These are phyloP conservation scores for Watsonalla binaria DNA, from an alignment of 2,888 invertebrate species.

Conservation along the genomic window DNA sequence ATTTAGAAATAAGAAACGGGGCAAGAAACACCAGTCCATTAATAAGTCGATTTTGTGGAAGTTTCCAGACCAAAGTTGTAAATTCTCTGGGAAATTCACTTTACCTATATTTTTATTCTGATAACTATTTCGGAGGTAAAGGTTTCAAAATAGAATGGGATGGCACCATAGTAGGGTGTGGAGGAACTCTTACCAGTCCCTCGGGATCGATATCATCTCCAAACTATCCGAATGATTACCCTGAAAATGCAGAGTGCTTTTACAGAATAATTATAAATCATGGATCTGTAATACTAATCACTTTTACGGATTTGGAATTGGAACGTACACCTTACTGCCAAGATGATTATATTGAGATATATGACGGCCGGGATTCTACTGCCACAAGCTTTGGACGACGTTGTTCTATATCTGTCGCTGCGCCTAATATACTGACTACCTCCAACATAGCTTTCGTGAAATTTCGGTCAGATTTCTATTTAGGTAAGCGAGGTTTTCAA, in stretches of 20 bases:
- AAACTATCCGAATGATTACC: slow-evolving; percentile 88
- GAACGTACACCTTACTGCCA: slow-evolving; percentile 79
- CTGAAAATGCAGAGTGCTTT: slow-evolving; percentile 84
- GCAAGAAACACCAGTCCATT: slow-evolving; percentile 83
- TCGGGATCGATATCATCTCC: slow-evolving; percentile 90
- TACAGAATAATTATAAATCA: slow-evolving; percentile 87
- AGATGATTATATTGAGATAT: slow-evolving; percentile 84
- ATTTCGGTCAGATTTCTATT: slow-evolving; percentile 84
- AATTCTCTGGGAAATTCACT: slow-evolving; percentile 88
- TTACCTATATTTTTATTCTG: slow-evolving; percentile 86
- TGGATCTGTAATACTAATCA: slow-evolving; percentile 84
- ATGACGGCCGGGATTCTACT: slow-evolving; percentile 80
- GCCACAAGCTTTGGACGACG: slow-evolving; percentile 79
- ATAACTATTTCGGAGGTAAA: slow-evolving; percentile 76
- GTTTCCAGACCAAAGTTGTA: slow-evolving; percentile 78
- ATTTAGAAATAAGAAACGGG: slow-evolving; percentile 85
- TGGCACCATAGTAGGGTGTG: slow-evolving; percentile 82
- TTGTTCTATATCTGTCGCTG: slow-evolving; percentile 72
- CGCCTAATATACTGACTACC: slow-evolving; percentile 75
- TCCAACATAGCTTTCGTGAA: slow-evolving; percentile 83
- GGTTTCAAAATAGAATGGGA: slow-evolving; percentile 84
- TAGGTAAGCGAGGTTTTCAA: slow-evolving; percentile 86
- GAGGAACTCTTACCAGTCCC: slow-evolving; percentile 84
- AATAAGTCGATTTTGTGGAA: slow-evolving; percentile 89
- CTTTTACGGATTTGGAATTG: slow-evolving; percentile 85